A percentile compares a stretch with the other conserved stretches of the same genome.
Evolutionary conservation across 2,888 invertebrate genomes (phyloP).

Genomic region (Acronicta psi): DNA sequence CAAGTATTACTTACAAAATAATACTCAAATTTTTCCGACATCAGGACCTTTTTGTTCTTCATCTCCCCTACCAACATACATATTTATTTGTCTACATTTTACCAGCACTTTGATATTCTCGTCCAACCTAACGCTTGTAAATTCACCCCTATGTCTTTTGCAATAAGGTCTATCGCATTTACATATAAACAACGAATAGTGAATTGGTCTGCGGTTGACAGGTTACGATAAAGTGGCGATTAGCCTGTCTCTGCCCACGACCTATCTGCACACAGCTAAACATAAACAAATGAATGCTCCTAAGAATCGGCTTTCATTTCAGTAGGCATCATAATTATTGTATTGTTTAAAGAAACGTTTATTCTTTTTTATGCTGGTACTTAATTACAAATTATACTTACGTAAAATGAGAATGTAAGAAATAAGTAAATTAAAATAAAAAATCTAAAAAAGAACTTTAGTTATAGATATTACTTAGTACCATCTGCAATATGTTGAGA

Average conservation of each 20-base stretch:
- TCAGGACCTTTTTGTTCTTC: constrained; percentile 33
- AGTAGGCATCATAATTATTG: constrained; percentile 1
- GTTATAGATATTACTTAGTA: no score
- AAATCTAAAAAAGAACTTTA: no score
- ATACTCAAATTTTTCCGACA: constrained; percentile 21
- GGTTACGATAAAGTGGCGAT: constrained; percentile 79
- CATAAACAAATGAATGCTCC: constrained; percentile 52
- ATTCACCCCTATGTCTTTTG: constrained; percentile 24
- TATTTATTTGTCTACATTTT: constrained; percentile 42
- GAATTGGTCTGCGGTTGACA: constrained; percentile 74
- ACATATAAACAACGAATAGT: constrained; percentile 55
- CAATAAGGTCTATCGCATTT: constrained; percentile 44
- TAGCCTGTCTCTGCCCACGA: constrained; percentile 78
- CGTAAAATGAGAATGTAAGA: no score
- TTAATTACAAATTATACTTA: background rate
- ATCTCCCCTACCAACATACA: constrained; percentile 23
- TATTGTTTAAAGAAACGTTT: background rate
- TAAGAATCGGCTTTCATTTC: constrained; percentile 25
- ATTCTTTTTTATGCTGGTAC: background rate
- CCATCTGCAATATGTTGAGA: background rate
- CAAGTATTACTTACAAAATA: constrained; percentile 8
- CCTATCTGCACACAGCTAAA: constrained; percentile 53
- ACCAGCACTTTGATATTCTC: constrained; percentile 23
- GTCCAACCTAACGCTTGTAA: constrained; percentile 10
- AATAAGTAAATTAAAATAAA: no score